Evolutionary conservation across 2,888 invertebrate genomes (phyloP).

Genomic region (Gandaritis pyraliata): DNA sequence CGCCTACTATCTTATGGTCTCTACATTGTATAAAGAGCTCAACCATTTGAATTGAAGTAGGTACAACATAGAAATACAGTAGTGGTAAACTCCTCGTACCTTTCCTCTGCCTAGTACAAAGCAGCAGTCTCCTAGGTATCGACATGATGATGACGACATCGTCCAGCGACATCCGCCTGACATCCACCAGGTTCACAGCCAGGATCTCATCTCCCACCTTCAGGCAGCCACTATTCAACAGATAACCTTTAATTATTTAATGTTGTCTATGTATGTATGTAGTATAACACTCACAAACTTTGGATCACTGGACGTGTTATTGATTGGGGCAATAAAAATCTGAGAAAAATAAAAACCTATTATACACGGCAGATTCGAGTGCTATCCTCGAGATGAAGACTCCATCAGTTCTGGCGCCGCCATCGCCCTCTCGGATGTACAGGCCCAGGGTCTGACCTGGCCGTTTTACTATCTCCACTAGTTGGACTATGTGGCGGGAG

Average conservation of each 20-base stretch:
- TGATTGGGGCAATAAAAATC: too few relatives aligned
- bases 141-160: constrained; percentile 99
- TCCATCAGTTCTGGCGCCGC: constrained; percentile 96
- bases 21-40: too few relatives aligned
- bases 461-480: constrained; percentile 99
- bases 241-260: neutral
- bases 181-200: constrained; percentile 98
- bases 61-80: too few relatives aligned
- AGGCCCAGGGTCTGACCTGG: constrained; percentile 99
- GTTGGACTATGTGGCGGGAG: constrained; percentile 91
- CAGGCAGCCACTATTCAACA: constrained; percentile 24
- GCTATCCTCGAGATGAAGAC: constrained; percentile 98
- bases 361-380: constrained; percentile 97
- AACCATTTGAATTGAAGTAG: too few relatives aligned
- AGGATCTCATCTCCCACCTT: constrained; percentile 98
- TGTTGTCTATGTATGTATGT: too few relatives aligned
- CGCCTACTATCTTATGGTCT: too few relatives aligned
- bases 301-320: too few relatives aligned
- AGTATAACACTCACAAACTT: too few relatives aligned
- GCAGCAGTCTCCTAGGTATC: constrained; percentile 96
- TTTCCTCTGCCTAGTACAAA: constrained; percentile 95
- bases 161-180: constrained; percentile 98
- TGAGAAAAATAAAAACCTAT: constrained; percentile 89
- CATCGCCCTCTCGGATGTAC: constrained; percentile 99
- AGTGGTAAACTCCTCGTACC: constrained; percentile 61